Conservation (phyloP, 2,888 invertebrate genomes). For the Spicauda simplicius region DNA sequence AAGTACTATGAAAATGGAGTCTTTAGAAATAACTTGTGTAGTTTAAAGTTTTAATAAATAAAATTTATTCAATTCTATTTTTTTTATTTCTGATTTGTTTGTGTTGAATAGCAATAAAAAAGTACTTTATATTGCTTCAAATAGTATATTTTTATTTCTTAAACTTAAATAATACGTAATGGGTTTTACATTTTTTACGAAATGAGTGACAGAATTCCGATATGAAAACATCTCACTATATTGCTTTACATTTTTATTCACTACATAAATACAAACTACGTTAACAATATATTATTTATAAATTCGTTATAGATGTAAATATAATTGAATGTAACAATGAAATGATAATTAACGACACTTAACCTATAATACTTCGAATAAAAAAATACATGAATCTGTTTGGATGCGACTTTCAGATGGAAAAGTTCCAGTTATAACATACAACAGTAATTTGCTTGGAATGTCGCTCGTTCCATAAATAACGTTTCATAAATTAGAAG, state of each 20-base stretch:
- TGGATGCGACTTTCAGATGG: slow-evolving; percentile 49
- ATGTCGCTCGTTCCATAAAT: slow-evolving; percentile 49
- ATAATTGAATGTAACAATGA: slow-evolving; percentile 68
- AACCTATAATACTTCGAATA: slow-evolving; percentile 67
- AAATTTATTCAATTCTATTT: slow-evolving; percentile 67
- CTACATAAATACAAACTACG: slow-evolving; percentile 66
- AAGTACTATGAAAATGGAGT: slow-evolving; percentile 62
- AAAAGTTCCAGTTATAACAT: slow-evolving; percentile 41
- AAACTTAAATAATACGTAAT: slow-evolving; percentile 21
- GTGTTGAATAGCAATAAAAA: slow-evolving; percentile 14
- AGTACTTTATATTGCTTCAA: slow-evolving; percentile 19
- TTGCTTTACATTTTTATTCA: slow-evolving; percentile 24
- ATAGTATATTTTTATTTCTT: slow-evolving; percentile 30
- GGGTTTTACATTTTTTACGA: slow-evolving; percentile 11
- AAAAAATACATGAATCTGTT: slow-evolving; percentile 54
- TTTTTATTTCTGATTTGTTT: slow-evolving; percentile 45
- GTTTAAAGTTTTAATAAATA: slow-evolving; percentile 82
- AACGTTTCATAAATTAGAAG: slow-evolving; percentile 59
- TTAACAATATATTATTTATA: slow-evolving; percentile 76
- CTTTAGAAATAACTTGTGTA: slow-evolving; percentile 75
- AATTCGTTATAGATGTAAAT: slow-evolving; percentile 74
- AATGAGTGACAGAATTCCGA: slow-evolving; percentile 19
- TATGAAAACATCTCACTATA: slow-evolving; percentile 30
- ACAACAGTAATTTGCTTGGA: slow-evolving; percentile 53
- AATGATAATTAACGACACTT: slow-evolving; percentile 61